Base-by-base conservation (phyloP, 1,140 invertebrate species). In the Bombus picipes region DNA sequence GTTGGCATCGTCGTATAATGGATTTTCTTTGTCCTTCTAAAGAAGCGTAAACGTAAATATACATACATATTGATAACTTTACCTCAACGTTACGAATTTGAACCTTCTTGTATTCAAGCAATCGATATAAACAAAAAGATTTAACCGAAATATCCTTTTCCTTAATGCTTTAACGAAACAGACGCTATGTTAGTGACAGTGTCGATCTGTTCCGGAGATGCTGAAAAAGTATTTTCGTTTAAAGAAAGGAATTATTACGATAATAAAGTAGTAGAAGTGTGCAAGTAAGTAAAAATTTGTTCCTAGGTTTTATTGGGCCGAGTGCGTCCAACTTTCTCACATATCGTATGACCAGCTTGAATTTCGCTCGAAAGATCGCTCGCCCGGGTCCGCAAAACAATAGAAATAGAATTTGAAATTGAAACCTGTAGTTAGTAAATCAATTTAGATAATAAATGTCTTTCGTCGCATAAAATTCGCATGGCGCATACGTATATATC, bases 151-250 rank as follows among this genome's bases (percentile, higher is more conserved):
- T 62, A 32, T 0, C 15, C 13, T n/a, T 13, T 6, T 15, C 8
- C 5, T 6, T 12, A 25, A 15, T 6, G 76, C 2, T 18, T 68
- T 9, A 75, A 70, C 47, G 43, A 22, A 53, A 53, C 18, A 88
- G 86, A 87, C 74, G 76, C 43, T 59, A 47, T 15, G 78, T 18
- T 62, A 72, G 68, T 57, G 78, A 88, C 82, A 78, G 83, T 81
- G 73, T 66, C 74, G 65, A 6, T 53, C 5, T 2, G 18, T 53
- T 8, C 5, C 47, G 18, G 0, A 53, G 47, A 53, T 53, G 18
- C 47, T 6, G 18, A 22, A 53, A 6, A 6, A 53, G 18, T 70
- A 87, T 86, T 77, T 76, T 76, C 86, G 65, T 77, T 53, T 65
- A 47, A 37, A 80, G 77, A 70, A 85, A 89, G 47, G 59, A 68